Evolutionary conservation across 2,797 vertebrate genomes (phyloP).

Genomic region (Danio tinwini): DNA sequence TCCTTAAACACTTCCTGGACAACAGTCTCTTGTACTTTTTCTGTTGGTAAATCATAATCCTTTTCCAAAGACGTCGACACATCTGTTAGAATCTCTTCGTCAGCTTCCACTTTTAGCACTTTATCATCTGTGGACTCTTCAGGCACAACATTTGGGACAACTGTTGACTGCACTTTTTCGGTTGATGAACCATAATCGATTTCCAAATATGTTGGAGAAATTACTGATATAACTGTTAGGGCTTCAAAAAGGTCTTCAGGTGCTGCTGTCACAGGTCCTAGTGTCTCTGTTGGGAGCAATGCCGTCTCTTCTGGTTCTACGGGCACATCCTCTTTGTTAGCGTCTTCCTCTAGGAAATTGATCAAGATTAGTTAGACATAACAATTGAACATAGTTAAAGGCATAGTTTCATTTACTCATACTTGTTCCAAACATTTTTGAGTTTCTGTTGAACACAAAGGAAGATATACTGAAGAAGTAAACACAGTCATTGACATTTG

Average conservation of each 20-base stretch:
- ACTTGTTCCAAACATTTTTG: no score
- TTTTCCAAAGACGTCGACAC: conserved; percentile 27
- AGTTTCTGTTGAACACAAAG: no score
- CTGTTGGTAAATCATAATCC: conserved; percentile 32
- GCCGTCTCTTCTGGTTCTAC: neutral
- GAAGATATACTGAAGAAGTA: no score
- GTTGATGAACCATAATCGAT: conserved; percentile 36
- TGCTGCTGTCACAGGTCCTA: conserved; percentile 21
- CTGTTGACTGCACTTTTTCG: conserved; percentile 57
- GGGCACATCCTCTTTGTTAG: neutral
- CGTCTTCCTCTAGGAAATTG: conserved; percentile 23
- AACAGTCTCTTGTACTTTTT: conserved; percentile 59
- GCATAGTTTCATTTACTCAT: no score
- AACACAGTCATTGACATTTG: no score
- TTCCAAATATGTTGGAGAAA: conserved; percentile 26
- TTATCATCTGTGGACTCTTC: neutral
- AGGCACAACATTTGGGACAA: conserved; percentile 24
- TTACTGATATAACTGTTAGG: conserved; percentile 35
- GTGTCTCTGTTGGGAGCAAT: no score
- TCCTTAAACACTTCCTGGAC: neutral
- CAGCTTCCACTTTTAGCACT: neutral
- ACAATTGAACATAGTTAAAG: neutral
- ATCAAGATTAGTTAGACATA: neutral
- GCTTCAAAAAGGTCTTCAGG: conserved; percentile 64
- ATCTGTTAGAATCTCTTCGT: conserved; percentile 42